phyloP scores from a whole-genome alignment of 2,888 invertebrate genomes.

The Adineta ricciae region DNA sequence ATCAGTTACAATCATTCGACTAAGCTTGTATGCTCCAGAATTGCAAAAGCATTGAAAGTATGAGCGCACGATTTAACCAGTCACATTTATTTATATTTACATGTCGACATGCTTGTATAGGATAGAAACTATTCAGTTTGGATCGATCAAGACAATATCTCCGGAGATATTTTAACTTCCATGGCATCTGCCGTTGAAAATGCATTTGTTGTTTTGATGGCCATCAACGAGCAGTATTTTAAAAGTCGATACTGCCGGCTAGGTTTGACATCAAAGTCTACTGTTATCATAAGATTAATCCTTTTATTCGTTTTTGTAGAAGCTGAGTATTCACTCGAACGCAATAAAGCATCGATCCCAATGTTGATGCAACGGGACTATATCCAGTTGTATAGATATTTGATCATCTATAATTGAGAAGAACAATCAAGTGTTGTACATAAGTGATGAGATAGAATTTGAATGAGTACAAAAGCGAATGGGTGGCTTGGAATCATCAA shows the following conservation, averaged over 20 bases:
- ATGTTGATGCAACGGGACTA: not conserved
- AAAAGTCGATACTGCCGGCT: slow-evolving; percentile 20
- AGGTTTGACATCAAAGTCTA: no score
- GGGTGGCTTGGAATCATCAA: slow-evolving; percentile 24
- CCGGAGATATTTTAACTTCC: not conserved
- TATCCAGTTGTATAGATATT: not conserved
- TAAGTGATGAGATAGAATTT: no score
- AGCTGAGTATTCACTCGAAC: slow-evolving; percentile 17
- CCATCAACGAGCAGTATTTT: not conserved
- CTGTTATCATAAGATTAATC: no score
- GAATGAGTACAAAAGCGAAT: not conserved
- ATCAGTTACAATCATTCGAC: slow-evolving; percentile 12
- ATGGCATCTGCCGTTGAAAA: slow-evolving; percentile 25
- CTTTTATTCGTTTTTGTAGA: not conserved
- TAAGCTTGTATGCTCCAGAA: not conserved
- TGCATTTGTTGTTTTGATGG: slow-evolving; percentile 20
- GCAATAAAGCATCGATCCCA: not conserved
- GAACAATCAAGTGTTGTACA: no score
- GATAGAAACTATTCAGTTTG: not conserved
- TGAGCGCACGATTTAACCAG: no score
- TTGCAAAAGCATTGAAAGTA: not conserved
- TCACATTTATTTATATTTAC: not conserved
- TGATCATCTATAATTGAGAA: no score
- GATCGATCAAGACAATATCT: slow-evolving; percentile 4
- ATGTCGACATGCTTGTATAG: not conserved